Evolutionary conservation across 2,797 vertebrate species (phyloP).

Genomic region (Bovichtus variegatus): DNA sequence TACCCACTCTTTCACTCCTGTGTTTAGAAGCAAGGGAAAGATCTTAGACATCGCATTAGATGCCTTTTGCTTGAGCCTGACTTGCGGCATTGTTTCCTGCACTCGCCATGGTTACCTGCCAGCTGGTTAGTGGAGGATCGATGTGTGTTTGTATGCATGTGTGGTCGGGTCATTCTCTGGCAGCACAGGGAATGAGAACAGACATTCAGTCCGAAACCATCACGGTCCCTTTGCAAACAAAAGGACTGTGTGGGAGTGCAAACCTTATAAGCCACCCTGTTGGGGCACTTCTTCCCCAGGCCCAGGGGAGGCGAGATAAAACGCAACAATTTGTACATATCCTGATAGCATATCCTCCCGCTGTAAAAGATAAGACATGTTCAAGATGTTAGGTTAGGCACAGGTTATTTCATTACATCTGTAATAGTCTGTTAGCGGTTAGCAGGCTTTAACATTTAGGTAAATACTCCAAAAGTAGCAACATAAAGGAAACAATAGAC

Average conservation of each 20-base stretch:
- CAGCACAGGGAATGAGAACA: conserved; percentile 70
- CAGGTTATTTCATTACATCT: conserved; percentile 16
- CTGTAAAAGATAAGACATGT: conserved; percentile 89
- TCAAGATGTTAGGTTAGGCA: conserved; percentile 79
- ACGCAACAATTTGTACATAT: conserved; percentile 98
- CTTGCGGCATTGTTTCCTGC: conserved; percentile 80
- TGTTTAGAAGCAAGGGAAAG: conserved; percentile 30
- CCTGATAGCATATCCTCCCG: conserved; percentile 96
- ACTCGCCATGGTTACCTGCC: conserved; percentile 78
- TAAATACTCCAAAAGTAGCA: neutral
- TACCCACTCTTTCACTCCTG: conserved; percentile 11
- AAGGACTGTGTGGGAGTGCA: conserved; percentile 83
- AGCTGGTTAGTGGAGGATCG: conserved; percentile 83
- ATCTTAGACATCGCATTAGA: conserved; percentile 25
- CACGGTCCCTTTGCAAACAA: conserved; percentile 60
- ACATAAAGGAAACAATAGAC: neutral
- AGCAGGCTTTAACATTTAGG: neutral
- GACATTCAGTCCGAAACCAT: conserved; percentile 70
- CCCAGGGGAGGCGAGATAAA: conserved; percentile 97
- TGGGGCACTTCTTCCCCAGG: conserved; percentile 98
- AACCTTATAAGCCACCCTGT: conserved; percentile 99
- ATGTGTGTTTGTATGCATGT: conserved; percentile 61
- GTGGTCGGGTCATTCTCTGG: conserved; percentile 75
- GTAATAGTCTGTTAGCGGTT: neutral
- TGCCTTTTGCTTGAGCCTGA: conserved; percentile 55